These are phyloP conservation scores for Pseudolycoriella hygida DNA, from an alignment of 2,888 invertebrate genomes.

Conservation along the genomic window DNA sequence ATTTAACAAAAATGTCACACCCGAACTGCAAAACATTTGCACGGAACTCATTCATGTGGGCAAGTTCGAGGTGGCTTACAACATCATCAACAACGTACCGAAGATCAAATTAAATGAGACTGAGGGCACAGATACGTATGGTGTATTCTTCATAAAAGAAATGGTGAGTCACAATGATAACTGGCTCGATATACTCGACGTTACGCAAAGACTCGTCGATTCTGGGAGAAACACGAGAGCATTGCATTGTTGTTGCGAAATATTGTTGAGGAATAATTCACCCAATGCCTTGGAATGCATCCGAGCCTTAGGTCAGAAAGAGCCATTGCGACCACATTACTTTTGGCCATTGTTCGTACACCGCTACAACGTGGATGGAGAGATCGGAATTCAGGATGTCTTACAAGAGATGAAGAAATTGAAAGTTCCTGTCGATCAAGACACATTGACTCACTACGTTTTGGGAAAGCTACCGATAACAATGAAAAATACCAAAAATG, in stretches of 20 bases:
- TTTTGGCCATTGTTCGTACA: slow-evolving; percentile 46
- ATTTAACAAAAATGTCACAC: slow-evolving; percentile 17
- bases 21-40: slow-evolving; percentile 25
- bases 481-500: slow-evolving; percentile 17
- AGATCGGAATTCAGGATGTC: slow-evolving; percentile 33
- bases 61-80: slow-evolving; percentile 30
- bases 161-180: slow-evolving; percentile 36
- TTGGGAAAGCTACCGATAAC: slow-evolving; percentile 30
- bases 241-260: slow-evolving; percentile 34
- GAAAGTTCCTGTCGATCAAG: slow-evolving; percentile 36
- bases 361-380: slow-evolving; percentile 32
- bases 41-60: slow-evolving; percentile 34
- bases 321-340: slow-evolving; percentile 36
- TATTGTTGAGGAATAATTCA: slow-evolving; percentile 29
- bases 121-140: slow-evolving; percentile 36
- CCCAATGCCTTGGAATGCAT: slow-evolving; percentile 13
- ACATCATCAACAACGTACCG: slow-evolving; percentile 25
- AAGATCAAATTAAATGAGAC: slow-evolving; percentile 20
- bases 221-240: slow-evolving; percentile 20
- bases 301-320: slow-evolving; percentile 16
- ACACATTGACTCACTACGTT: slow-evolving; percentile 36
- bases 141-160: slow-evolving; percentile 36
- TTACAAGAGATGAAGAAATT: slow-evolving; percentile 35
- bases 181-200: slow-evolving; percentile 19
- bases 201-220: slow-evolving; percentile 18